phyloP scores from a whole-genome alignment of 2,797 vertebrate genomes.

The Pseudochirops corinnae region DNA sequence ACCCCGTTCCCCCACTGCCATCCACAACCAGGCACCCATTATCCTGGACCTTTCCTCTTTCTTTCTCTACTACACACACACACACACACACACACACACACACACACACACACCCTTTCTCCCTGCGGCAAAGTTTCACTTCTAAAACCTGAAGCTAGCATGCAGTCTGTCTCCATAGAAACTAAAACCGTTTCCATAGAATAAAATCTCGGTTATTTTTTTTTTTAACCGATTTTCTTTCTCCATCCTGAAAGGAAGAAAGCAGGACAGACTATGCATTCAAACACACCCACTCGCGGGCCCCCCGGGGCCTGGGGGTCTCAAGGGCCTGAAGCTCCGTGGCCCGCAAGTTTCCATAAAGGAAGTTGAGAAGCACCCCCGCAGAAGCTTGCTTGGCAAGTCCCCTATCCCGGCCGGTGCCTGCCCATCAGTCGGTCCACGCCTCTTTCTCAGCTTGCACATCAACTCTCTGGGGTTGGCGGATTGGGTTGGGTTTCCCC shows the following conservation, averaged over 20 bases:
- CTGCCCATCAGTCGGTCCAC: constrained; percentile 22
- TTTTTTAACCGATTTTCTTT: neutral
- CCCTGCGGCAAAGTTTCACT: constrained; percentile 62
- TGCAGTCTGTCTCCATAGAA: constrained; percentile 24
- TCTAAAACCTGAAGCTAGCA: neutral
- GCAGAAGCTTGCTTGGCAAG: neutral
- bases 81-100: neutral
- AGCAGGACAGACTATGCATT: neutral
- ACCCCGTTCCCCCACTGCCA: neutral
- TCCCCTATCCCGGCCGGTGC: constrained; percentile 4
- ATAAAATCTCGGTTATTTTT: neutral
- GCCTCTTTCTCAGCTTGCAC: constrained; percentile 49
- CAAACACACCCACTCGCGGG: constrained; percentile 53
- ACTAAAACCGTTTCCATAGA: constrained; percentile 17
- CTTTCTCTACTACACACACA: neutral
- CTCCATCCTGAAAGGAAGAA: neutral
- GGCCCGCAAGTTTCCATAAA: neutral
- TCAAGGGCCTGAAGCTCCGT: fast-evolving
- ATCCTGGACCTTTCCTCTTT: neutral
- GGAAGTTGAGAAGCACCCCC: neutral
- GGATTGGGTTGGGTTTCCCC: constrained; percentile 70
- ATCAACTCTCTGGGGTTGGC: neutral
- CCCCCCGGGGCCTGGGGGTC: fast-evolving
- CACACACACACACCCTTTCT: neutral
- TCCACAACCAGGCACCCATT: neutral